These are phyloP conservation scores for Pluvialis apricaria DNA, from an alignment of 2,113 vertebrate species.

Conservation along the genomic window DNA sequence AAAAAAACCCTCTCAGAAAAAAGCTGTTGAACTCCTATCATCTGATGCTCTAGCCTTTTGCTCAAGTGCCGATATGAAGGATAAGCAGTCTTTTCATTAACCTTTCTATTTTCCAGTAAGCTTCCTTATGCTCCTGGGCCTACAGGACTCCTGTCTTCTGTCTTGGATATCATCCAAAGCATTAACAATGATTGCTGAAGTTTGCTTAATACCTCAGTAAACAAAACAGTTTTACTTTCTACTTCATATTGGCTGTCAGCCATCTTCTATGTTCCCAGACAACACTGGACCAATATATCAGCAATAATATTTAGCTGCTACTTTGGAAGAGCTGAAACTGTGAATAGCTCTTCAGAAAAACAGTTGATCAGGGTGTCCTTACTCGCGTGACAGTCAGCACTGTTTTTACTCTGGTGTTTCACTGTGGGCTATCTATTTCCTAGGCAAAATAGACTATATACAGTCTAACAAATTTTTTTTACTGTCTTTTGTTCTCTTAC, in stretches of 20 bases:
- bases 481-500: not conserved
- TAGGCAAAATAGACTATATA: not conserved
- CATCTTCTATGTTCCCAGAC: not conserved
- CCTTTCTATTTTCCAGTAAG: not conserved
- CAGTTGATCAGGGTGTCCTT: not conserved
- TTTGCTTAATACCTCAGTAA: conserved; percentile 34
- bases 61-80: not conserved
- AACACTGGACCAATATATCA: not conserved
- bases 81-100: conserved; percentile 19
- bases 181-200: conserved; percentile 17
- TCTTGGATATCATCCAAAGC: not conserved
- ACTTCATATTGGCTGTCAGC: conserved; percentile 2
- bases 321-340: not conserved
- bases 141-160: not conserved
- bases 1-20: not conserved
- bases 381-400: not conserved
- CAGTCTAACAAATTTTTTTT: not conserved
- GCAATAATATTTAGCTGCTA: not conserved
- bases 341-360: not conserved
- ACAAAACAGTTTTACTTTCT: conserved; percentile 28
- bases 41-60: not conserved
- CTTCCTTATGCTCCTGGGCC: not conserved
- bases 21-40: not conserved
- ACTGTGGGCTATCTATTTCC: not conserved
- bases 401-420: not conserved